Base-by-base conservation (phyloP, 2,888 invertebrate genomes). In the Strigamia crassipes region DNA sequence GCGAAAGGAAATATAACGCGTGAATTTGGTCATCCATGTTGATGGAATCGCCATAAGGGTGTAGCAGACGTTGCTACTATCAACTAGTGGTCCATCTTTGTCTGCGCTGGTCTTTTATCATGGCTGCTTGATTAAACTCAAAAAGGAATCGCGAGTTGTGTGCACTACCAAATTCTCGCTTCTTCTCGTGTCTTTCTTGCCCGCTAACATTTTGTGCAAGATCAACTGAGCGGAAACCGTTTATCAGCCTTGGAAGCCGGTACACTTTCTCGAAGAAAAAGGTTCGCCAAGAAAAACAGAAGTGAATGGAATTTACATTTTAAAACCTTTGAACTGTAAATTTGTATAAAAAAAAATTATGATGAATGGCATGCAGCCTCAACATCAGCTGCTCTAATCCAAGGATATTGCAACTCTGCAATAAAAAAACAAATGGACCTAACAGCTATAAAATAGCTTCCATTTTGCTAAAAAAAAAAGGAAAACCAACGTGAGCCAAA, bases 111-210 rank as follows among this genome's bases (percentile, higher is more conserved):
- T 15, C 66, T 66, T 66, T 66, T 66, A 66, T 66, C 66, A 66
- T 66, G 66, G 66, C 66, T 66, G 66, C 66, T 66, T 66, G 66
- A 66, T 66, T 66, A 66, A 66, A 66, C 66, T 27, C 27, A 66
- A 66, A 66, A 66, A 66, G 51, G 66, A 66, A 27, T 66, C 27
- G 27, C 27, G 66, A 66, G 27, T 66, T 66, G 66, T 66, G 66
- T 10, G 66, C 66, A 23, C 27, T 12, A 66, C 66, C 66, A 27
- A 8, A 27, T 66, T 66, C 66, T 66, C 66, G 66, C 66, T 27
- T 66, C 66, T 66, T 66, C 66, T 51, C 51, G 51, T n/a, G 51
- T n/a, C 51, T 1, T 51, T 51, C 51, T 66, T 27, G 66, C 66
- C 66, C 66, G 23, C 66, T 66, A 66, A 66, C 66, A 66, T 66